Percentiles rank a stretch among this genome's conserved stretches.
Conservation (phyloP, 2,888 invertebrate genomes). For the Adelphocoris suturalis region DNA sequence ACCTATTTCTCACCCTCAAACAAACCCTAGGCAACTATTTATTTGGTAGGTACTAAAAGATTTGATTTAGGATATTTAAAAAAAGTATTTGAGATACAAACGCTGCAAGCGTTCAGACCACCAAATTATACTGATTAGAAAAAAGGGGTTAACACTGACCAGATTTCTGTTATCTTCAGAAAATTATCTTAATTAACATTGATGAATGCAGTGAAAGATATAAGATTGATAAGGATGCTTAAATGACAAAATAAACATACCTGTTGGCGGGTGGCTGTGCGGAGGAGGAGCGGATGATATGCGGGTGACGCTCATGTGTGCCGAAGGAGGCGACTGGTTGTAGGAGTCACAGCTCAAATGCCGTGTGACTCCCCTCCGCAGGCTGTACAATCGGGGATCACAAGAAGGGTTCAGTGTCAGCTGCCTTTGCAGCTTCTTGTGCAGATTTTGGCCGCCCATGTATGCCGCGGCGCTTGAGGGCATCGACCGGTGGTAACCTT, state of each 20-base stretch:
- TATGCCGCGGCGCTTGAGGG: conserved; percentile 55
- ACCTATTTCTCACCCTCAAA: too few species aligned
- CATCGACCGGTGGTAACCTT: conserved; percentile 51
- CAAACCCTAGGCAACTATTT: too few species aligned
- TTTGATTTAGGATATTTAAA: too few species aligned
- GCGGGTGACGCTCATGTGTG: conserved; percentile 82
- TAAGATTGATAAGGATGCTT: neutral
- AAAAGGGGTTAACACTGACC: too few species aligned
- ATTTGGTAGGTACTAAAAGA: too few species aligned
- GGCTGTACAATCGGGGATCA: conserved; percentile 85
- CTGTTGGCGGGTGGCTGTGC: conserved; percentile 78
- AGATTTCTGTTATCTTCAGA: too few species aligned
- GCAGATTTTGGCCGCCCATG: conserved; percentile 81
- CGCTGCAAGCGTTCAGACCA: too few species aligned
- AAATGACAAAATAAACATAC: neutral
- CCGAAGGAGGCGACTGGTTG: conserved; percentile 60
- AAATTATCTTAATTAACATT: too few species aligned
- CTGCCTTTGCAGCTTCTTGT: conserved; percentile 89
- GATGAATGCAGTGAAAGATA: neutral
- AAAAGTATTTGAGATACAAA: too few species aligned
- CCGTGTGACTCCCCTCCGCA: conserved; percentile 77
- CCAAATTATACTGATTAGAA: too few species aligned
- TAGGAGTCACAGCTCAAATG: conserved; percentile 75
- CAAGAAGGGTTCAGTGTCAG: conserved; percentile 89
- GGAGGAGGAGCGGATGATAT: conserved; percentile 86